Percentiles rank a stretch among this genome's conserved stretches.
Conservation (phyloP, 2,113 vertebrate genomes). For the Psettodes erumei region DNA sequence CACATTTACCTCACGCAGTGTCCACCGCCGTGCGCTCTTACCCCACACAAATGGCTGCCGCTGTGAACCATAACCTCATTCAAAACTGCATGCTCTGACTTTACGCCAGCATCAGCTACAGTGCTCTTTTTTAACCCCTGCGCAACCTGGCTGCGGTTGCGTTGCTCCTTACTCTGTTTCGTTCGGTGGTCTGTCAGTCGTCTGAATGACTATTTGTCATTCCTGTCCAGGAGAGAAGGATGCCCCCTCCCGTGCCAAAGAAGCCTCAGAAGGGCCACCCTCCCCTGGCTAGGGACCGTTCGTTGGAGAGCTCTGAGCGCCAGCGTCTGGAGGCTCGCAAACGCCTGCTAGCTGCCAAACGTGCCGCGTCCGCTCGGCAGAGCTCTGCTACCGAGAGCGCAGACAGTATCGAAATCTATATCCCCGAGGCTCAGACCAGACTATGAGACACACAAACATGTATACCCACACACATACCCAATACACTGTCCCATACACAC, state of each 20-base stretch:
- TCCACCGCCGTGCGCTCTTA: constrained; percentile 63
- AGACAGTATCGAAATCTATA: constrained; percentile 99
- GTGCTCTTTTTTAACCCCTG: constrained; percentile 60
- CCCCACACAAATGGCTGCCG: constrained; percentile 68
- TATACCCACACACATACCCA: constrained; percentile 21
- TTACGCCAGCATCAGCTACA: constrained; percentile 28
- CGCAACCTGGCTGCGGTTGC: constrained; percentile 51
- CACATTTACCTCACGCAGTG: constrained; percentile 68
- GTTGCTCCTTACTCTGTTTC: constrained; percentile 50
- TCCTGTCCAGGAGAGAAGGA: constrained; percentile 81
- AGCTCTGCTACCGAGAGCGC: constrained; percentile 96
- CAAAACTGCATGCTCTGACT: constrained; percentile 68
- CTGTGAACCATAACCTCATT: constrained; percentile 71
- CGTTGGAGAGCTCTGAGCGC: constrained; percentile 88
- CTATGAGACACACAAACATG: constrained; percentile 84
- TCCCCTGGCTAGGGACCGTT: constrained; percentile 80
- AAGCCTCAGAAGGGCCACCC: constrained; percentile 80
- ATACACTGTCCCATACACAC: constrained; percentile 51
- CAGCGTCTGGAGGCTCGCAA: constrained; percentile 94
- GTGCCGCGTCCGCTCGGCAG: constrained; percentile 94
- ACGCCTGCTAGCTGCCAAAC: constrained; percentile 92
- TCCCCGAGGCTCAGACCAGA: constrained; percentile 97
- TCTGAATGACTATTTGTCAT: constrained; percentile 73
- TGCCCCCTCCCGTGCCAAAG: constrained; percentile 84
- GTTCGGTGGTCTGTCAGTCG: constrained; percentile 47